Evolutionary conservation across 2,113 vertebrate genomes (phyloP).

Genomic region (Thryonomys swinderianus): DNA sequence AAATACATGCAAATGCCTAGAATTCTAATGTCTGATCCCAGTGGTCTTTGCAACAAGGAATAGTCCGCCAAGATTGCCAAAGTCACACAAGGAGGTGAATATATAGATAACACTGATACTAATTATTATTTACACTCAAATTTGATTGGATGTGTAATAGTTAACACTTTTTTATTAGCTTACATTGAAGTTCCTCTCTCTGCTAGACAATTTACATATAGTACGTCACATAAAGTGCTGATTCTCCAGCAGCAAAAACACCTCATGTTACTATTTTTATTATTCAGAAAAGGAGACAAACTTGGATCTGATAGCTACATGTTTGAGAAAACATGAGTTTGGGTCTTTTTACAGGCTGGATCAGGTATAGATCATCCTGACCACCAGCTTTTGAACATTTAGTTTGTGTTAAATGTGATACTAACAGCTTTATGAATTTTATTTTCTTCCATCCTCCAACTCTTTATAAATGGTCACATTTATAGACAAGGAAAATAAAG

Average conservation of each 20-base stretch:
- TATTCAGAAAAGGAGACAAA: conserved; percentile 1
- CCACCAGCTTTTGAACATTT: background rate
- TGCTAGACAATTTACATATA: conserved; percentile 5
- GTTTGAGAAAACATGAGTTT: background rate
- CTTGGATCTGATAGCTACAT: background rate
- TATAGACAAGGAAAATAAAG: background rate
- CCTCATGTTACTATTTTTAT: conserved; percentile 24
- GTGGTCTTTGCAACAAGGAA: background rate
- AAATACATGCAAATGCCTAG: conserved; percentile 44
- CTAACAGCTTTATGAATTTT: background rate
- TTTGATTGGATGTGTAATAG: conserved; percentile 18
- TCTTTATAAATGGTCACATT: background rate
- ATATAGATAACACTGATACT: conserved; percentile 26
- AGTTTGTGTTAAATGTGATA: background rate
- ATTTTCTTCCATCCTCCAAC: background rate
- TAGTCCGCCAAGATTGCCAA: background rate
- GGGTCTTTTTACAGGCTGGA: background rate
- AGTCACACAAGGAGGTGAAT: conserved; percentile 20
- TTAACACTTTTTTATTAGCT: background rate
- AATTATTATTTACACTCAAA: conserved; percentile 33
- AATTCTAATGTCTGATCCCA: conserved; percentile 50
- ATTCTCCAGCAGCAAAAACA: conserved; percentile 3
- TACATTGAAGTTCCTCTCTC: background rate
- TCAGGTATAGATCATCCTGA: background rate
- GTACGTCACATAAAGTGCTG: background rate